Conservation (phyloP, 1,140 invertebrate genomes). For the Hyles vespertilio region DNA sequence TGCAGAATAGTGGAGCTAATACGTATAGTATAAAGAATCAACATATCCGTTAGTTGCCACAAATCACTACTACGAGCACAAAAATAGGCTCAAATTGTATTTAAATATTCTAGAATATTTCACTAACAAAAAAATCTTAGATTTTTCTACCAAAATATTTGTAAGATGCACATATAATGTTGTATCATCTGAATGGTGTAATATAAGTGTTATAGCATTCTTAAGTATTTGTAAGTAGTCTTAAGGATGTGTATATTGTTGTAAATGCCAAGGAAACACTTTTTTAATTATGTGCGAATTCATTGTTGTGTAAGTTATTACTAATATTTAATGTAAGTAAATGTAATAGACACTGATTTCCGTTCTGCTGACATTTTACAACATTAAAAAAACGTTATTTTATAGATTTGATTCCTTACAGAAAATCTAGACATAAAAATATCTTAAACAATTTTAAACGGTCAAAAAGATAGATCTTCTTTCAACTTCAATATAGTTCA, state of each 20-base stretch:
- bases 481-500: no score
- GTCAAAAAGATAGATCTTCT: no score
- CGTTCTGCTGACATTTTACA: no score
- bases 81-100: conserved; percentile 62
- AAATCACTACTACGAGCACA: conserved; percentile 53
- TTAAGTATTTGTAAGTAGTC: conserved; percentile 8
- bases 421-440: no score
- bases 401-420: no score
- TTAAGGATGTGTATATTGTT: conserved; percentile 10
- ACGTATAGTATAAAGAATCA: conserved; percentile 58
- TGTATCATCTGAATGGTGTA: conserved; percentile 12
- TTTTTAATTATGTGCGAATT: no score
- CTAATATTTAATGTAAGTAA: no score
- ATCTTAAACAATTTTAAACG: no score
- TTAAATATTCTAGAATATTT: conserved; percentile 37
- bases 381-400: no score
- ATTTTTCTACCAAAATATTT: conserved; percentile 15
- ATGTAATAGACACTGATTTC: no score
- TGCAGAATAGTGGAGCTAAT: neutral
- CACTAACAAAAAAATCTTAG: conserved; percentile 22
- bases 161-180: conserved; percentile 31
- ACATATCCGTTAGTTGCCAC: conserved; percentile 60
- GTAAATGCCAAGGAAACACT: conserved; percentile 4
- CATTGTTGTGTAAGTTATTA: no score
- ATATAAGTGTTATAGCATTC: conserved; percentile 38